These are phyloP conservation scores for Artibeus jamaicensis DNA, from an alignment of 2,797 vertebrate species.

Conservation along the genomic window DNA sequence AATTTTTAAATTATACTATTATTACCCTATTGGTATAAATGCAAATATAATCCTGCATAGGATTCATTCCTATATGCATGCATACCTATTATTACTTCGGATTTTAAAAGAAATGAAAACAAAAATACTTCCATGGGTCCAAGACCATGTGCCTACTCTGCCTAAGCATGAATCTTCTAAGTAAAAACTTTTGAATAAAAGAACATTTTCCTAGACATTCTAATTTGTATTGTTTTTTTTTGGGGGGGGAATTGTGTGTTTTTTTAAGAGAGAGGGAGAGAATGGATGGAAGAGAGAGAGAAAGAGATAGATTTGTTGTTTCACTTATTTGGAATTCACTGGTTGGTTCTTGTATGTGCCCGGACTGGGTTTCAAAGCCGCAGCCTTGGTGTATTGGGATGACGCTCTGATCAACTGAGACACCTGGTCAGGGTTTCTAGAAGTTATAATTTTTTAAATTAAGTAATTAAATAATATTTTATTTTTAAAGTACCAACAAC, in stretches of 20 bases:
- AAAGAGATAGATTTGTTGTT: not conserved
- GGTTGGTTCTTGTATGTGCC: not conserved
- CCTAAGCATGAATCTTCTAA: not conserved
- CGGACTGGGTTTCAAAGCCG: not conserved
- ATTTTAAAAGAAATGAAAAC: constrained; percentile 44
- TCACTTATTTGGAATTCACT: not conserved
- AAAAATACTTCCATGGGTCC: not conserved
- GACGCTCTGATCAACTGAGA: not conserved
- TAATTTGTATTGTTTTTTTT: not conserved
- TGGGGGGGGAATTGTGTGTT: too few species aligned
- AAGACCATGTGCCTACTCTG: not conserved
- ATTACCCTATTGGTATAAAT: not conserved
- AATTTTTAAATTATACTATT: not conserved
- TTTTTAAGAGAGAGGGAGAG: not conserved
- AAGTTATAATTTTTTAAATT: not conserved
- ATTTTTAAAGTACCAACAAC: constrained; percentile 30
- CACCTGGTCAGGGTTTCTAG: not conserved
- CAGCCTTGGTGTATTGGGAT: not conserved
- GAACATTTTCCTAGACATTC: not conserved
- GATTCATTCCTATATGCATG: not conserved
- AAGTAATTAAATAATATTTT: not conserved
- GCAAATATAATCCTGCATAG: not conserved
- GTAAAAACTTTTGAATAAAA: not conserved
- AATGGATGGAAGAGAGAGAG: not conserved
- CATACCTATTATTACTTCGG: not conserved